Percentiles rank a stretch among this genome's conserved stretches.
These are phyloP conservation scores for Leptinotarsa lineolata DNA, from an alignment of 1,140 invertebrate species.

Conservation along the genomic window DNA sequence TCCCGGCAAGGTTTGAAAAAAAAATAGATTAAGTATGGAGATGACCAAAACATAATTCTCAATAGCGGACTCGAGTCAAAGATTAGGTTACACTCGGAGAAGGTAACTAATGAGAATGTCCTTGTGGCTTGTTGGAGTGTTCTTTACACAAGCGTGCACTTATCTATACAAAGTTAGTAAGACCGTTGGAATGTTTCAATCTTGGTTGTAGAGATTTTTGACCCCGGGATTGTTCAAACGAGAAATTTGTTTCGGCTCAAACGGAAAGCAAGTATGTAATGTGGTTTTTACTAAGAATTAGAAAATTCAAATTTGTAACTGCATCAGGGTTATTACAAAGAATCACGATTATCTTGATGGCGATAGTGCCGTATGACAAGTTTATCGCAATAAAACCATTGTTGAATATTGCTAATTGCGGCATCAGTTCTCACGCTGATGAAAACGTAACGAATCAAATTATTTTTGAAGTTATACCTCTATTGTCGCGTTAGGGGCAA, in stretches of 20 bases:
- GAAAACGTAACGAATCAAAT: too few relatives aligned
- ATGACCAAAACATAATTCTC: conserved; percentile 36
- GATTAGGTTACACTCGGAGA: conserved; percentile 40
- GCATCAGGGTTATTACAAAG: too few relatives aligned
- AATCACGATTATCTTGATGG: too few relatives aligned
- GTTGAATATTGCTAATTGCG: too few relatives aligned
- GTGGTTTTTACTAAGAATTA: too few relatives aligned
- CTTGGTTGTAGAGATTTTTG: conserved; percentile 21
- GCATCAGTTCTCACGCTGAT: too few relatives aligned
- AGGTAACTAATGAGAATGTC: conserved; percentile 37
- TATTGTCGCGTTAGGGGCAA: too few relatives aligned
- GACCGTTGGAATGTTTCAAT: conserved; percentile 35
- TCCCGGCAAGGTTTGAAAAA: conserved; percentile 4
- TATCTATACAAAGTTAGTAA: conserved; percentile 25
- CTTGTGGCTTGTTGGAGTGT: conserved; percentile 39
- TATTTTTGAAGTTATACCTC: too few relatives aligned
- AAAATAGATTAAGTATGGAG: conserved; percentile 37
- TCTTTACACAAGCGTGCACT: conserved; percentile 41
- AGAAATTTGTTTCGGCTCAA: neutral
- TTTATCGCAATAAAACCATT: too few relatives aligned
- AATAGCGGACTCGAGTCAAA: conserved; percentile 18
- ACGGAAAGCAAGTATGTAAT: too few relatives aligned
- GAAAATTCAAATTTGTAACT: too few relatives aligned
- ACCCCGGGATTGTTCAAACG: conserved; percentile 2
- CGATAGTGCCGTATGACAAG: too few relatives aligned